These are phyloP conservation scores for Agrypnia vestita DNA, from an alignment of 1,140 invertebrate species.

Conservation along the genomic window DNA sequence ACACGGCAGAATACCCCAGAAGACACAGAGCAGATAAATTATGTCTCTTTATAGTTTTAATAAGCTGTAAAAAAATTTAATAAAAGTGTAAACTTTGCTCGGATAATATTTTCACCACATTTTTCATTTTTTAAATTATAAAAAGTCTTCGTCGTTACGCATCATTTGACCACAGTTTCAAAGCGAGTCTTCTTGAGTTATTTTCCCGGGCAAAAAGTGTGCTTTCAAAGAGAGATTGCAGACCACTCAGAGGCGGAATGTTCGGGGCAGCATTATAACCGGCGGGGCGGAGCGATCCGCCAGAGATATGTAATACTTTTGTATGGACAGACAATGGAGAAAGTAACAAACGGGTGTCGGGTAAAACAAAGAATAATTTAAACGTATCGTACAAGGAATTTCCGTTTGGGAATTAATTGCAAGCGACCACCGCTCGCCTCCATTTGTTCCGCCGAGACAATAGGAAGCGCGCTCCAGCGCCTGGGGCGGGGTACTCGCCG, in stretches of 20 bases:
- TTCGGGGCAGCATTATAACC: slow-evolving; percentile 2
- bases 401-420: slow-evolving; percentile 61
- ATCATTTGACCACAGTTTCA: too few relatives aligned
- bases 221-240: too few relatives aligned
- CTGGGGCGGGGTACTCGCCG: slow-evolving; percentile 47
- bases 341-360: slow-evolving; percentile 46
- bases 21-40: too few relatives aligned
- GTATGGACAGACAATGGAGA: slow-evolving; percentile 47
- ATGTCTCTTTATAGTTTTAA: too few relatives aligned
- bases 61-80: too few relatives aligned
- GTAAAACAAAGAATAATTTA: slow-evolving; percentile 61
- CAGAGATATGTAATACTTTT: slow-evolving; percentile 46
- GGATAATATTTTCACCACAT: too few relatives aligned
- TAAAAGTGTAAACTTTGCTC: too few relatives aligned
- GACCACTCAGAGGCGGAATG: background rate
- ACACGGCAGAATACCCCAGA: too few relatives aligned
- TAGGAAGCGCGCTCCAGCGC: slow-evolving; percentile 11
- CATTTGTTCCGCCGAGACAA: slow-evolving; percentile 56
- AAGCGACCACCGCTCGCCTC: slow-evolving; percentile 46
- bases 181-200: too few relatives aligned
- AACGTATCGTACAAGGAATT: slow-evolving; percentile 60
- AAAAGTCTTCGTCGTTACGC: too few relatives aligned
- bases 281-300: slow-evolving; percentile 23
- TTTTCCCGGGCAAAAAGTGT: too few relatives aligned
- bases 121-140: too few relatives aligned